These are phyloP conservation scores for Muscidifurax raptorellus DNA, from an alignment of 1,140 invertebrate species.

Conservation along the genomic window DNA sequence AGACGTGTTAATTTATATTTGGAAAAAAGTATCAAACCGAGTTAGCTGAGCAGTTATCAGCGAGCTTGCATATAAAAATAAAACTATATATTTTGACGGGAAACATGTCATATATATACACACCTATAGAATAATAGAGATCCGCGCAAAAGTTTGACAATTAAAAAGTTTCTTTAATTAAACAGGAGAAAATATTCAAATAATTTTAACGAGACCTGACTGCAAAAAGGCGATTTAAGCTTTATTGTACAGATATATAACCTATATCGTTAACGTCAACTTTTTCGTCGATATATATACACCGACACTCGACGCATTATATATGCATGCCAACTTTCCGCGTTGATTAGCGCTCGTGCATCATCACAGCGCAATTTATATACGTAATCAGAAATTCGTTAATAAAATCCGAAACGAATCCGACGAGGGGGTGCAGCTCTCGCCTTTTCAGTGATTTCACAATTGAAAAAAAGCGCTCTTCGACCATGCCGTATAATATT, in stretches of 20 bases:
- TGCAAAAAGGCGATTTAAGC: background rate
- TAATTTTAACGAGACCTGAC: constrained; percentile 24
- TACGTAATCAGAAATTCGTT: background rate
- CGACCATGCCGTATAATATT: background rate
- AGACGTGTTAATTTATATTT: no score
- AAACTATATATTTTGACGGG: background rate
- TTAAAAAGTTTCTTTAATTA: constrained; percentile 30
- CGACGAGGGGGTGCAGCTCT: background rate
- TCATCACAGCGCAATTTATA: background rate
- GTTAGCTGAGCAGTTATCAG: no score
- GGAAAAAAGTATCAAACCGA: no score
- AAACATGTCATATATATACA: background rate
- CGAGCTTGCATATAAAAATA: no score
- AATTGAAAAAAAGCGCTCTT: constrained; percentile 19
- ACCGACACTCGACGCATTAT: no score
- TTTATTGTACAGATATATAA: no score
- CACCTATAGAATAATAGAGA: background rate
- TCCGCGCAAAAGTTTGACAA: background rate
- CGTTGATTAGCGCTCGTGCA: background rate
- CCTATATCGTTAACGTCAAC: background rate
- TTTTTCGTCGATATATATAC: background rate
- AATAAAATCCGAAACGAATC: background rate
- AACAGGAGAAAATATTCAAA: background rate
- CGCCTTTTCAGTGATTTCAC: background rate
- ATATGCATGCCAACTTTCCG: background rate